Conservation (phyloP, 1,140 invertebrate genomes). For the Capitella teleta region DNA sequence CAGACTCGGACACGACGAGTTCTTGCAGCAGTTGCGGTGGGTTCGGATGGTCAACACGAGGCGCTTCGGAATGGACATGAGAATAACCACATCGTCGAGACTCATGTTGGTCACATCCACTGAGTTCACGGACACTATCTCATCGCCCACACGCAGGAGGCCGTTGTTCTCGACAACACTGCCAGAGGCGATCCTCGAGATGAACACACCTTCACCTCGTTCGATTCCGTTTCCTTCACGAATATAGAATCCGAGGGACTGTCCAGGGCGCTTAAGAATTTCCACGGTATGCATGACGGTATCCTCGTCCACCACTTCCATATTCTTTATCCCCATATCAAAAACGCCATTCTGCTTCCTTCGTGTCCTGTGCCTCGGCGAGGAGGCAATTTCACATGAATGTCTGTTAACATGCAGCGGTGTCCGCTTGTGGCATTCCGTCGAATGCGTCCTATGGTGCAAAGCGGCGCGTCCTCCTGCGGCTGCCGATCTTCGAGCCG, state of each 20-base stretch:
- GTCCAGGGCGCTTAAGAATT: slow-evolving; percentile 96
- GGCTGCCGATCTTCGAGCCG: no score
- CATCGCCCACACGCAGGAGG: slow-evolving; percentile 92
- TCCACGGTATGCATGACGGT: slow-evolving; percentile 72
- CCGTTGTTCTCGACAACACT: slow-evolving; percentile 80
- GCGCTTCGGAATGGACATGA: slow-evolving; percentile 95
- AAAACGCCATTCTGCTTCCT: no score
- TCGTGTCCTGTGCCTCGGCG: no score
- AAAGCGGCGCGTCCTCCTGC: no score
- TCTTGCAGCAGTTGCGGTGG: slow-evolving; percentile 11
- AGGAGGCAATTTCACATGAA: no score
- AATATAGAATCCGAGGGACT: slow-evolving; percentile 95
- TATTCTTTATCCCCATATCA: no score
- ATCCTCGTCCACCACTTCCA: not conserved
- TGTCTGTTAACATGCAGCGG: no score
- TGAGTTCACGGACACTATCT: slow-evolving; percentile 93
- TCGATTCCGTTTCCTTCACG: slow-evolving; percentile 90
- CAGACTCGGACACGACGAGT: slow-evolving; percentile 40
- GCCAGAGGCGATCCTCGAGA: slow-evolving; percentile 78
- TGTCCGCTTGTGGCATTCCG: no score
- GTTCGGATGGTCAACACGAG: slow-evolving; percentile 80
- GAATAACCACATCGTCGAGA: slow-evolving; percentile 95
- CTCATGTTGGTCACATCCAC: slow-evolving; percentile 96
- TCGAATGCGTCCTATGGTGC: no score
- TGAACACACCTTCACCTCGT: slow-evolving; percentile 89